These are phyloP conservation scores for Megathymus violae DNA, from an alignment of 1,140 invertebrate genomes.

Conservation along the genomic window DNA sequence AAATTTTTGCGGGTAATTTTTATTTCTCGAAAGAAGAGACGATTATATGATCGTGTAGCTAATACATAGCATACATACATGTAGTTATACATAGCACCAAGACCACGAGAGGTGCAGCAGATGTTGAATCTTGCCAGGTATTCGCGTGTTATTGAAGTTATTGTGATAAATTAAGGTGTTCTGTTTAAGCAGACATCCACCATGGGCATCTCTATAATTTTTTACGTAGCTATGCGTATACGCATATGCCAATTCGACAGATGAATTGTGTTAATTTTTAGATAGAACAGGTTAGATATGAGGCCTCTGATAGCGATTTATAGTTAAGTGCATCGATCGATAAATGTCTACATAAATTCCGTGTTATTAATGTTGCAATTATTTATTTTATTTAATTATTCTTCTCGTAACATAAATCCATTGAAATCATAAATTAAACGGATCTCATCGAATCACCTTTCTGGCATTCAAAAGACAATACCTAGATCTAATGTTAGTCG, in stretches of 20 bases:
- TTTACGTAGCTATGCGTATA: constrained; percentile 40
- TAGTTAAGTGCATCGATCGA: constrained; percentile 36
- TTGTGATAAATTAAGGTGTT: constrained; percentile 75
- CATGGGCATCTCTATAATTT: constrained; percentile 43
- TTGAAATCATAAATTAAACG: constrained; percentile 45
- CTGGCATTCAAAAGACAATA: constrained; percentile 84
- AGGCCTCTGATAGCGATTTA: constrained; percentile 38
- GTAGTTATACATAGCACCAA: constrained; percentile 53
- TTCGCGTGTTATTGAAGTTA: constrained; percentile 65
- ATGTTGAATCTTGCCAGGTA: constrained; percentile 75
- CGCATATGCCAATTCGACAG: constrained; percentile 9
- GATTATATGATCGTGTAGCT: constrained; percentile 65
- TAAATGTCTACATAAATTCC: constrained; percentile 48
- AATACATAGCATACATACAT: no score
- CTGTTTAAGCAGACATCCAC: constrained; percentile 61
- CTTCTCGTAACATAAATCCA: constrained; percentile 38
- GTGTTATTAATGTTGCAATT: constrained; percentile 63
- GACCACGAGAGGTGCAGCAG: constrained; percentile 49
- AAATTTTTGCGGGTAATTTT: constrained; percentile 60
- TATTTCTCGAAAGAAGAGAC: constrained; percentile 64
- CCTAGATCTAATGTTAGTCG: constrained; percentile 82
- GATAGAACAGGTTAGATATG: constrained; percentile 37
- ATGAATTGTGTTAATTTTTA: constrained; percentile 21
- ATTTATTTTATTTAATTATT: constrained; percentile 42
- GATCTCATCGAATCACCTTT: constrained; percentile 73